Conservation (phyloP, 2,113 vertebrate species). For the Acanthochromis polyacanthus region DNA sequence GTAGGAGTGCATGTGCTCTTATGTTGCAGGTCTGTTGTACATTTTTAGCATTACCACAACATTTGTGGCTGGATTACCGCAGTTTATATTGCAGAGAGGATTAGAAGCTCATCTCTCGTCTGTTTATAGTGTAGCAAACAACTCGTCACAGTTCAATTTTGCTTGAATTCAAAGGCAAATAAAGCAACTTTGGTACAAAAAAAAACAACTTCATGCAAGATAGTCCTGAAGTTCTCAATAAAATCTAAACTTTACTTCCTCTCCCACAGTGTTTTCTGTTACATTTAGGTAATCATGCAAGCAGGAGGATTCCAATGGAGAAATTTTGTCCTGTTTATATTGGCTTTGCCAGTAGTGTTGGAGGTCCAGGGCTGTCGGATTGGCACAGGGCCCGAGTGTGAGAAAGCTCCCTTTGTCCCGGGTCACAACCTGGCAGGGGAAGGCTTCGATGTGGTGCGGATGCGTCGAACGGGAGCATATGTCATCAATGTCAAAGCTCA, state of each 20-base stretch:
- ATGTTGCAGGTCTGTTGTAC: slow-evolving; percentile 4
- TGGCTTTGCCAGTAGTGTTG: slow-evolving; percentile 47
- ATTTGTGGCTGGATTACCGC: slow-evolving; percentile 57
- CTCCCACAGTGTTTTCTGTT: background rate
- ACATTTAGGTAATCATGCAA: slow-evolving; percentile 70
- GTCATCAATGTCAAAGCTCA: slow-evolving; percentile 84
- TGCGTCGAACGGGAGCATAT: slow-evolving; percentile 84
- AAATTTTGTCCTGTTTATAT: slow-evolving; percentile 30
- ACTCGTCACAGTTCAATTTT: background rate
- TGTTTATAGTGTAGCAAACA: slow-evolving; percentile 12
- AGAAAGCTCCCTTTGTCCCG: slow-evolving; percentile 82
- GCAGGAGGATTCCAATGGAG: background rate
- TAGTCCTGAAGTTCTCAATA: background rate
- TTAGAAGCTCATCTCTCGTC: slow-evolving; percentile 37
- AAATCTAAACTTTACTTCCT: background rate
- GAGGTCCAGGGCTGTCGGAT: slow-evolving; percentile 63
- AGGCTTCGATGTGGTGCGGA: slow-evolving; percentile 85
- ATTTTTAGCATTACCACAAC: slow-evolving; percentile 39
- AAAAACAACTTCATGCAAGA: background rate
- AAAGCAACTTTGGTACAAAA: background rate
- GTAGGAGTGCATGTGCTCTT: slow-evolving; percentile 45
- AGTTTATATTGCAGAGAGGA: slow-evolving; percentile 42
- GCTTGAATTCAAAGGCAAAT: background rate
- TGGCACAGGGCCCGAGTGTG: slow-evolving; percentile 76
- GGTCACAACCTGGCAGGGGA: slow-evolving; percentile 87